Evolutionary conservation across 2,888 invertebrate genomes (phyloP).

Genomic region (Melanchra persicariae): DNA sequence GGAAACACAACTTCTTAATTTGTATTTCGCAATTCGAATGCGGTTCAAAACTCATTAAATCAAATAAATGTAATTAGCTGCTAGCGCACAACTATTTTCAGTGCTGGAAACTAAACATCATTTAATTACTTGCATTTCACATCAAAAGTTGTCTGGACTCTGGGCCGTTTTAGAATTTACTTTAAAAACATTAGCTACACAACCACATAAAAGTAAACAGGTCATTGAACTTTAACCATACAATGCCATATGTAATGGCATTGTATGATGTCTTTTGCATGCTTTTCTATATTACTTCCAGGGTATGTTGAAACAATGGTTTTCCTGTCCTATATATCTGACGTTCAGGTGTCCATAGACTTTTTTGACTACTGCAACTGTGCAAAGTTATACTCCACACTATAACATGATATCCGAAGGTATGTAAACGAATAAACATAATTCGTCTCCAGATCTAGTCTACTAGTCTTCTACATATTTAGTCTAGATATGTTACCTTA

Average conservation of each 20-base stretch:
- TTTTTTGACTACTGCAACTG: no score
- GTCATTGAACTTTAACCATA: background rate
- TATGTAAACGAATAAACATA: background rate
- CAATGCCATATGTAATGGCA: background rate
- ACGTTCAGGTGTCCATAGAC: background rate
- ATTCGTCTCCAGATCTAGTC: no score
- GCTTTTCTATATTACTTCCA: background rate
- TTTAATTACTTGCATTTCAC: conserved; percentile 11
- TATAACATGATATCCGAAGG: no score
- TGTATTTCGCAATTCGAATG: conserved; percentile 20
- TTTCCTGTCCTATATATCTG: background rate
- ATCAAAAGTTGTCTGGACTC: background rate
- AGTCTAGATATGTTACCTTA: no score
- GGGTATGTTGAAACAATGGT: background rate
- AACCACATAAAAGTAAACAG: background rate
- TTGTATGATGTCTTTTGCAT: background rate
- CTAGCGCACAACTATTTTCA: conserved; percentile 7
- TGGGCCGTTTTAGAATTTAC: conserved; percentile 5
- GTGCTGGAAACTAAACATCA: conserved; percentile 28
- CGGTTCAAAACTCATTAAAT: conserved; percentile 27
- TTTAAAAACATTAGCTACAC: background rate
- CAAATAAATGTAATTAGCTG: conserved; percentile 26
- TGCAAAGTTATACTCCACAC: no score
- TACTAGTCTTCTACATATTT: no score
- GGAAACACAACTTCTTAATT: conserved; percentile 8